Evolutionary conservation across 1,140 invertebrate genomes (phyloP), one percentile per base, ranked within the genome.

Genomic region (Himalopsyche phryganea): DNA sequence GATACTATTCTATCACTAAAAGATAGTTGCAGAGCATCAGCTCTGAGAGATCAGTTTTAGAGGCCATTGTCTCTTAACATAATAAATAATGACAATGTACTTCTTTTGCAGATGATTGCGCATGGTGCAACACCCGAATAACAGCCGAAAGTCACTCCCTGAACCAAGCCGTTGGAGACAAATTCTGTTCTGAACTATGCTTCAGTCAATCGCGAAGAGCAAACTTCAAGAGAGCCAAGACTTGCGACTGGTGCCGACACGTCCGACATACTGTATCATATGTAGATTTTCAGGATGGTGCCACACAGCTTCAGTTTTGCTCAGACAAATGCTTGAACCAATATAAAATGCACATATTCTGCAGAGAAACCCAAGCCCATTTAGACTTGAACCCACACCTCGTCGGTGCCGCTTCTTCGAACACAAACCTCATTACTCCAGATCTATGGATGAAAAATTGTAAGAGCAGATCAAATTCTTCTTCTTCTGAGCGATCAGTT

Each of bases 301-400:
- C 88, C 51, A 85, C 86, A 50, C 88, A 90, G 63, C 76, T 90
- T 10, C 88, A 91, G 71, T 91, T 91, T 72, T 89, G 83, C 71
- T 91, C 91, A 52, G 90, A 94, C 71, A 94, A 94, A 79, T 96
- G 92, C 69, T 79, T 95, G 41, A 94, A 94, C 70, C 92, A 94
- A 72, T 96, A 94, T 77, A 95, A 96, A 78, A 94, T 96, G 91
- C 91, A 94, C 69, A 93, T 94, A 60, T 96, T 95, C 72, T 94
- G 92, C 75, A 85, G 88, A 19, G 92, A 94, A 73, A 93, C 92
- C 2, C 87, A 92, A 71, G 90, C 91, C 1, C 91, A 94, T 71
- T 81, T 94, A 36, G 88, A 92, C 69, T 82, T 92, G 61, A 90
- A 92, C 67, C 87, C 87, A 0, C 86, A 89, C 68, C 67, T 88